Conservation (phyloP, 2,888 invertebrate species). For the Adelognathus sp. region DNA sequence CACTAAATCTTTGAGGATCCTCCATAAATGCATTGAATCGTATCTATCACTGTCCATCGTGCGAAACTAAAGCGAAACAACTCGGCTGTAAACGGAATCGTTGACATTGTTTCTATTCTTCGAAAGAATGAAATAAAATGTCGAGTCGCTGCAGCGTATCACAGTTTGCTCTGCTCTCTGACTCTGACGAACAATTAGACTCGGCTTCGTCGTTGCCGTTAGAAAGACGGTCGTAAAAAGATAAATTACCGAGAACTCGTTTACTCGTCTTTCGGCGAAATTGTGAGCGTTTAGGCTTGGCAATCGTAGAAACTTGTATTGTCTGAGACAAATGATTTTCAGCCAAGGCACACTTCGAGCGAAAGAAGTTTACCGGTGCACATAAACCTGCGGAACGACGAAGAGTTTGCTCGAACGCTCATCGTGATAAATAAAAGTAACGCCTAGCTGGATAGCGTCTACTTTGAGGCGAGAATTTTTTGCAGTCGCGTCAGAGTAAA, state of each 20-base stretch:
- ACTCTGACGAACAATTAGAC: conserved; percentile 12
- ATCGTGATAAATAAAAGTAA: not conserved
- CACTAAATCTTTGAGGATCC: not conserved
- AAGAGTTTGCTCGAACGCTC: not conserved
- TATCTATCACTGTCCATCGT: too few species aligned
- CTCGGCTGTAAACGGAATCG: not conserved
- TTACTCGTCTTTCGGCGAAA: conserved; percentile 17
- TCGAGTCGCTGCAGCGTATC: not conserved
- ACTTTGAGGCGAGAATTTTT: not conserved
- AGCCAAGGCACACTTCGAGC: not conserved
- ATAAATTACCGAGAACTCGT: conserved; percentile 29
- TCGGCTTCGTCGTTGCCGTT: conserved; percentile 18
- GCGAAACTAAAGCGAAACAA: too few species aligned
- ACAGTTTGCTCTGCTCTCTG: not conserved
- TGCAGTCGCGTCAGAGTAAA: not conserved
- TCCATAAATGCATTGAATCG: not conserved
- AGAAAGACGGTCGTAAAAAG: conserved; percentile 49
- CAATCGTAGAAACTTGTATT: conserved; percentile 41
- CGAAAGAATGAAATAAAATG: not conserved
- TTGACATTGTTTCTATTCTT: not conserved
- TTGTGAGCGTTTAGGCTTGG: conserved; percentile 16
- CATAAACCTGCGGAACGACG: conserved; percentile 13
- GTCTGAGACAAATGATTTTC: conserved; percentile 43
- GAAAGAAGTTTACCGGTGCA: conserved; percentile 14
- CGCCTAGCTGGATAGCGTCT: conserved; percentile 20